Base-by-base conservation (phyloP, 2,113 vertebrate genomes). In the Porphyrio hochstetteri region DNA sequence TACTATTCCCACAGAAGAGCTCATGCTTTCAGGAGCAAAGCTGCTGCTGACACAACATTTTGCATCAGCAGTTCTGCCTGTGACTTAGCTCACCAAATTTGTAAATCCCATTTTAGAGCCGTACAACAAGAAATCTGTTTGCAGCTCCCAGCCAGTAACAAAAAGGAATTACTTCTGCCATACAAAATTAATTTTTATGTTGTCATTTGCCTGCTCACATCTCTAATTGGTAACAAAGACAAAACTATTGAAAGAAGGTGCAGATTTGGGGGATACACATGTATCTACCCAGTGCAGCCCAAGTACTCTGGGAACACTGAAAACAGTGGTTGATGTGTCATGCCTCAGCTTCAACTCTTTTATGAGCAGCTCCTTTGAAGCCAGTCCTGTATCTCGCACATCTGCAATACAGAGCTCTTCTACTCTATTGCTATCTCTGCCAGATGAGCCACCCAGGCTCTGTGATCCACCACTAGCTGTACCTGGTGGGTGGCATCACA, bases 321-420 rank as follows among this genome's bases (percentile, higher is more conserved):
- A 59, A 68, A 82, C 18, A 63, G 67, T 1, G 40, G 29, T 48
- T 86, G 65, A 82, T 82, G 67, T 89, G 44, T 85, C 89, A 93
- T 4, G 1, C 18, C 12, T 7, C 72, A 72, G 38, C 70, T 92
- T 85, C 81, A 87, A 79, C 69, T 64, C 77, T 79, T 84, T 65
- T 36, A 75, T 3, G 28, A 95, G 61, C 42, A 12, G 21, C 44
- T 61, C 48, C 86, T 95, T 94, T 97, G 95, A 96, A 97, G 91
- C 14, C 42, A 68, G 60, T 46, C 36, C 59, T 72, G 1, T 13
- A 84, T 75, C 81, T 79, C 29, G 7, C 56, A 92, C 94, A 95
- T 96, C 77, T 96, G 94, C 94, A 82, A 28, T 4, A 68, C 95
- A 97, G 95, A 92, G 53, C 65, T 93, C 53, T 60, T 81, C 71